Evolutionary conservation across 2,888 invertebrate genomes (phyloP).

Genomic region (Norana najaformis): DNA sequence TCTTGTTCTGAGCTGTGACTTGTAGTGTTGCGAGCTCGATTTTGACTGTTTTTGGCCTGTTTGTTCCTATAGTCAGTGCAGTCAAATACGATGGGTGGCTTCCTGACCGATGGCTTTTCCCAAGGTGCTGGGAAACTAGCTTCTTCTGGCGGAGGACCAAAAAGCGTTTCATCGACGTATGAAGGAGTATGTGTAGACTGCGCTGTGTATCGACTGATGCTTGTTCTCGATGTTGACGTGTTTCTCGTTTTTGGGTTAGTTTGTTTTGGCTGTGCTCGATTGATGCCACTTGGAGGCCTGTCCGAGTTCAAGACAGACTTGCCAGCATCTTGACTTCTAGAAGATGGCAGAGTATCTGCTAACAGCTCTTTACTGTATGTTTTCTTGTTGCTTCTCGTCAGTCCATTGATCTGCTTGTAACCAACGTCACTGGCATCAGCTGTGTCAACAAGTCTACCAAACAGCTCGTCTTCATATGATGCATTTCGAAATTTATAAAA

Average conservation of each 20-base stretch:
- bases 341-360: neutral
- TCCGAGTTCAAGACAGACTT: neutral
- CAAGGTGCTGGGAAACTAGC: constrained; percentile 56
- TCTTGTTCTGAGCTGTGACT: neutral
- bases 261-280: neutral
- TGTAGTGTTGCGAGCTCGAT: neutral
- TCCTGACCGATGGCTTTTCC: constrained; percentile 48
- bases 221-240: neutral
- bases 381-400: neutral
- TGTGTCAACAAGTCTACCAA: neutral
- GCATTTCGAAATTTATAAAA: neutral
- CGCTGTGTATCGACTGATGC: neutral
- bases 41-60: neutral
- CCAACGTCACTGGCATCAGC: neutral
- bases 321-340: neutral
- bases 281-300: neutral
- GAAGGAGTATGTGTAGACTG: constrained; percentile 49
- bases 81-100: neutral
- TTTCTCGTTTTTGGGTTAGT: neutral
- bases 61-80: constrained; percentile 17
- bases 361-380: neutral
- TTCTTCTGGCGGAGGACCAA: constrained; percentile 50
- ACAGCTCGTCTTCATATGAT: constrained; percentile 2
- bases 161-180: constrained; percentile 54
- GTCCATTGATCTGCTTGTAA: neutral